phyloP scores from a whole-genome alignment of 2,888 invertebrate species.

The Drosophila anomalata region DNA sequence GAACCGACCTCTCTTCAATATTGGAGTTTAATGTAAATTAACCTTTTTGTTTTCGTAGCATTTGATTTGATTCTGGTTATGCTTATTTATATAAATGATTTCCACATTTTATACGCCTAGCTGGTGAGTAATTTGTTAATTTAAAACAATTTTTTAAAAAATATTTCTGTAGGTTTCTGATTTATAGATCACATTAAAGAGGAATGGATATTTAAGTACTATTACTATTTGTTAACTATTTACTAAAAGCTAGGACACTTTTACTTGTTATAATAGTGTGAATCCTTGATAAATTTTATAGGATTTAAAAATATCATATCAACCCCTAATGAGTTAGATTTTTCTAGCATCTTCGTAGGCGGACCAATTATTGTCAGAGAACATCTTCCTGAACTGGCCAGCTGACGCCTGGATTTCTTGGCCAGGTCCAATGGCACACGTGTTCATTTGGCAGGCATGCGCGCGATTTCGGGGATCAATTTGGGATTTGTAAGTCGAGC shows the following conservation, averaged over 20 bases:
- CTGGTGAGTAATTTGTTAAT: constrained; percentile 55
- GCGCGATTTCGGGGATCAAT: constrained; percentile 69
- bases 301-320: background rate
- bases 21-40: constrained; percentile 66
- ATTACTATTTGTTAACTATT: too few species aligned
- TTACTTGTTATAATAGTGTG: too few species aligned
- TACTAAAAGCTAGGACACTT: too few species aligned
- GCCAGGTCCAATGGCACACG: constrained; percentile 56
- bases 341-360: constrained; percentile 23
- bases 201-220: too few species aligned
- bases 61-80: constrained; percentile 41
- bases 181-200: too few species aligned
- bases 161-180: constrained; percentile 12
- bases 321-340: background rate
- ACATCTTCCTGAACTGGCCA: constrained; percentile 24
- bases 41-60: constrained; percentile 41
- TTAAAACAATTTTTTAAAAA: constrained; percentile 52
- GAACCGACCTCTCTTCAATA: constrained; percentile 19
- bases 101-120: constrained; percentile 32
- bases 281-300: background rate
- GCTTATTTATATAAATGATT: constrained; percentile 31
- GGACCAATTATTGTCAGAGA: constrained; percentile 25
- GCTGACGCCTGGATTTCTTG: constrained; percentile 33
- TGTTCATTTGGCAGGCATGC: constrained; percentile 64
- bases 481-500: constrained; percentile 69